Evolutionary conservation across 1,140 invertebrate species (phyloP).

Genomic region (Drosophila micromelanica): DNA sequence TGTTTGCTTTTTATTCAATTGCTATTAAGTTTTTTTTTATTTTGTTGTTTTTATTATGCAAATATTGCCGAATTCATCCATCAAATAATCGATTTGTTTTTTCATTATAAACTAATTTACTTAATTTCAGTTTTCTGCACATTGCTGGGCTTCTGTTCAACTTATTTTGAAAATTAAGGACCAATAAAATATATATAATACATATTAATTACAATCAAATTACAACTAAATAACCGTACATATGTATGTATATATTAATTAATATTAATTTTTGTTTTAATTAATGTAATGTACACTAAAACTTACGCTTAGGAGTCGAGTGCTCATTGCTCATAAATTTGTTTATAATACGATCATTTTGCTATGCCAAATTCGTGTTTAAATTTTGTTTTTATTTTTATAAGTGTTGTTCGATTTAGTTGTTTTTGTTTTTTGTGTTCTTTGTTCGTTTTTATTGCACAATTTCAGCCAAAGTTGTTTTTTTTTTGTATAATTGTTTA

Average conservation of each 20-base stretch:
- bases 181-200: constrained; percentile 64
- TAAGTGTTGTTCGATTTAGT: constrained; percentile 4
- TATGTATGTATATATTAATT: constrained; percentile 20
- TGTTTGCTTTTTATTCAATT: constrained; percentile 58
- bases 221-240: constrained; percentile 79
- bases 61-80: constrained; percentile 69
- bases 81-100: constrained; percentile 49
- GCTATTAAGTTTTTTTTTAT: constrained; percentile 42
- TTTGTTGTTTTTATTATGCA: constrained; percentile 57
- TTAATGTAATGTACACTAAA: constrained; percentile 57
- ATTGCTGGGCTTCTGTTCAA: constrained; percentile 59
- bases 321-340: constrained; percentile 58
- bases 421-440: constrained; percentile 23
- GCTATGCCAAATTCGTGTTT: constrained; percentile 59
- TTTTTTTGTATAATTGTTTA: constrained; percentile 32
- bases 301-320: constrained; percentile 63
- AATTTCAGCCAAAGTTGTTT: constrained; percentile 38
- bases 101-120: constrained; percentile 20
- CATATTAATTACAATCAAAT: constrained; percentile 65
- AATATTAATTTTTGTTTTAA: constrained; percentile 37
- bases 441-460: constrained; percentile 63
- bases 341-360: constrained; percentile 44
- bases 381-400: constrained; percentile 23
- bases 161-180: constrained; percentile 49
- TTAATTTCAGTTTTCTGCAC: constrained; percentile 41